These are phyloP conservation scores for Alviniconcha marisindica DNA, from an alignment of 1,140 invertebrate genomes.

Conservation along the genomic window DNA sequence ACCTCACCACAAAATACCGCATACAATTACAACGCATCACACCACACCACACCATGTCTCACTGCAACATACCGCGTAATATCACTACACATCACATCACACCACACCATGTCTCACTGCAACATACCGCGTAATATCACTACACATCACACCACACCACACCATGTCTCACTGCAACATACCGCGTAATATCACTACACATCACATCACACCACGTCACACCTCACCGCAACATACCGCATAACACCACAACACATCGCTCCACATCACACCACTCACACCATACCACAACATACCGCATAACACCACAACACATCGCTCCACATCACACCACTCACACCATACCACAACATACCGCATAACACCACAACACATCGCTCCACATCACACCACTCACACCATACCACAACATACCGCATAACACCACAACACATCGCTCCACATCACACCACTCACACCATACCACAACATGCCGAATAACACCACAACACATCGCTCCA, in stretches of 20 bases:
- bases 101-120: not conserved
- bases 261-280: constrained; percentile 3
- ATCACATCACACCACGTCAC: not conserved
- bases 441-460: too few species aligned
- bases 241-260: constrained; percentile 16
- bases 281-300: not conserved
- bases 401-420: too few species aligned
- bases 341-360: not conserved
- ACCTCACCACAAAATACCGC: not conserved
- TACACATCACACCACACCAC: not conserved
- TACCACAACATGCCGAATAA: too few species aligned
- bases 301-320: not conserved
- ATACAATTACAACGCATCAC: not conserved
- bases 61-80: not conserved
- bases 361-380: constrained; percentile 14
- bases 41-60: not conserved
- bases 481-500: too few species aligned
- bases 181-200: not conserved
- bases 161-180: not conserved
- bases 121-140: not conserved
- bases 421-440: too few species aligned
- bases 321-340: not conserved
- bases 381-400: too few species aligned
- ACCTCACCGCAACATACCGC: not conserved
- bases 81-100: not conserved